These are phyloP conservation scores for Bombylius discolor DNA, from an alignment of 2,888 invertebrate species.

Conservation along the genomic window DNA sequence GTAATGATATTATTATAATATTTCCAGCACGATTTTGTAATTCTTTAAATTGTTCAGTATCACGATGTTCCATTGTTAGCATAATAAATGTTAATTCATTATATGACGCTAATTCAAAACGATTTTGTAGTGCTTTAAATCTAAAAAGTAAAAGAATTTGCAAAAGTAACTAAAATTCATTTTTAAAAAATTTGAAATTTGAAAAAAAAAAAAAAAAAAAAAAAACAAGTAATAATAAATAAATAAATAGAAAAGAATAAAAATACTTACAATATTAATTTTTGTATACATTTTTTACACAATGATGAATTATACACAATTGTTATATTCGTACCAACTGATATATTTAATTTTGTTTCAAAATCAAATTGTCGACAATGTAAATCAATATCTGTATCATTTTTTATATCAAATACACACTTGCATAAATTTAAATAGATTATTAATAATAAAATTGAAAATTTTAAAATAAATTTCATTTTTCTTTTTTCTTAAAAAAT, in stretches of 20 bases:
- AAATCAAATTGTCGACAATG: slow-evolving; percentile 10
- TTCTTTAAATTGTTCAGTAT: slow-evolving; percentile 3
- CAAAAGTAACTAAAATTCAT: no score
- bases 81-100: slow-evolving; percentile 7
- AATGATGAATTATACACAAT: slow-evolving; percentile 7
- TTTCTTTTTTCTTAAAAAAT: background rate
- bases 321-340: slow-evolving; percentile 1
- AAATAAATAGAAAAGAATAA: background rate
- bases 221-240: background rate
- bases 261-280: slow-evolving; percentile 9
- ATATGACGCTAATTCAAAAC: slow-evolving; percentile 8
- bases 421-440: background rate
- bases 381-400: slow-evolving; percentile 1
- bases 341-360: slow-evolving; percentile 6
- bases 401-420: background rate
- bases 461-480: background rate
- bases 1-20: slow-evolving; percentile 6
- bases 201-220: no score
- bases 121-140: slow-evolving; percentile 8
- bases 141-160: background rate
- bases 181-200: no score
- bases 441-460: background rate
- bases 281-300: slow-evolving; percentile 9
- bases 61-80: slow-evolving; percentile 5
- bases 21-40: slow-evolving; percentile 6